Base-by-base conservation (phyloP, 1,140 invertebrate genomes). In the Gyrodactylus bullatarudis region DNA sequence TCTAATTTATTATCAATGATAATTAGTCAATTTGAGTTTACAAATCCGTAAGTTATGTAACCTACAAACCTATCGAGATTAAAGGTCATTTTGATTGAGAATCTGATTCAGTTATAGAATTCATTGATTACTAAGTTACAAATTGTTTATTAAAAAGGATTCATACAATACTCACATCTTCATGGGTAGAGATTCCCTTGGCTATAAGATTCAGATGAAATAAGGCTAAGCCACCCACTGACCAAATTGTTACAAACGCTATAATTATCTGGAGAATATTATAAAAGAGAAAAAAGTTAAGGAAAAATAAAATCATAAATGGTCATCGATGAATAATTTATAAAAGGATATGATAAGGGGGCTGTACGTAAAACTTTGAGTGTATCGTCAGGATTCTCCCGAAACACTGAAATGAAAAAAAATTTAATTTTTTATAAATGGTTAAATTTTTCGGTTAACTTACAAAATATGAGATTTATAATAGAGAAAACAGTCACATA, bases 401-500 rank as follows among this genome's bases (percentile, higher is more conserved):
- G 2, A 8, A 23, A 69, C 21, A 69, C 68, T 69, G 8, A 20
- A 21, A 69, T 21, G 23, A 69, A 69, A 69, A 69, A 69, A 21
- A 20, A 23, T 69, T 69, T 23, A 69, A 23, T 21, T 8, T 8
- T 20, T 2, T 16, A 21, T 20, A 21, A 8, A 21, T 21, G 21
- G 23, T 8, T 8, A 20, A 69, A 20, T 2, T 16, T 16, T n/a
- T 54, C 8, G n/a, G 34, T 54, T 8, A 69, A 69, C 20, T 69
- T 23, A 69, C 68, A 69, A 8, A 21, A 69, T 8, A 69, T 21
- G 8, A 69, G 23, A 85, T 97, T 91, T 76, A 90, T 88, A 76
- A 93, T 85, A 76, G 91, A 88, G 84, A 90, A 95, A 77, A 88
- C 87, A 82, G 96, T 91, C 81, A 97, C 90, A 84, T 92, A 96